Evolutionary conservation across 2,888 invertebrate genomes (phyloP).

Genomic region (Chromoteleia sp.): DNA sequence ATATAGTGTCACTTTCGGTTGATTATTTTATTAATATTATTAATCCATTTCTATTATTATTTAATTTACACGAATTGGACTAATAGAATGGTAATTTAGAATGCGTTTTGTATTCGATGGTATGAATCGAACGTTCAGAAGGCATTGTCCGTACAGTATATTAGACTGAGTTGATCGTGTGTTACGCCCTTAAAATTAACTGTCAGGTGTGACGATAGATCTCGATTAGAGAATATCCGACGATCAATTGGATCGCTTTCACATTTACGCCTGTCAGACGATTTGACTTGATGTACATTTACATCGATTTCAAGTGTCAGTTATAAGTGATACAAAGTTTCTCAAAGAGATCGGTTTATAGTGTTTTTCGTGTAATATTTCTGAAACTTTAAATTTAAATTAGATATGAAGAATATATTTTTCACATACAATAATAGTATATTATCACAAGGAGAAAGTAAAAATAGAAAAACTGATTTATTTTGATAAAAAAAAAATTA

Average conservation of each 20-base stretch:
- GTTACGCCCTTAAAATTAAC: constrained; percentile 24
- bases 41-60: not conserved
- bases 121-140: constrained; percentile 5
- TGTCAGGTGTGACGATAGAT: constrained; percentile 45
- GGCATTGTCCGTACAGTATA: constrained; percentile 12
- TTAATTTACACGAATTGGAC: not conserved
- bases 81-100: not conserved
- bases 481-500: too few relatives aligned
- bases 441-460: too few relatives aligned
- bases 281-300: constrained; percentile 18
- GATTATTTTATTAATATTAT: not conserved
- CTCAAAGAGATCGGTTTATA: too few relatives aligned
- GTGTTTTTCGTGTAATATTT: too few relatives aligned
- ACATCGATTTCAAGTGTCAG: constrained; percentile 12
- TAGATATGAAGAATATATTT: too few relatives aligned
- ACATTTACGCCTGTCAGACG: constrained; percentile 16
- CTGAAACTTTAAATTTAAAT: too few relatives aligned
- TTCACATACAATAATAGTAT: too few relatives aligned
- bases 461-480: too few relatives aligned
- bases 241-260: constrained; percentile 25
- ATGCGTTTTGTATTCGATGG: not conserved
- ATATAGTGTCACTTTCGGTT: too few relatives aligned
- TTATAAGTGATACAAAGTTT: not conserved
- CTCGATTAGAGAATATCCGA: constrained; percentile 24
- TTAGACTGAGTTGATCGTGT: constrained; percentile 20